A percentile compares a stretch with the other conserved stretches of the same genome.
Evolutionary conservation across 1,140 invertebrate species (phyloP).

Genomic region (Luehdorfia chinensis): DNA sequence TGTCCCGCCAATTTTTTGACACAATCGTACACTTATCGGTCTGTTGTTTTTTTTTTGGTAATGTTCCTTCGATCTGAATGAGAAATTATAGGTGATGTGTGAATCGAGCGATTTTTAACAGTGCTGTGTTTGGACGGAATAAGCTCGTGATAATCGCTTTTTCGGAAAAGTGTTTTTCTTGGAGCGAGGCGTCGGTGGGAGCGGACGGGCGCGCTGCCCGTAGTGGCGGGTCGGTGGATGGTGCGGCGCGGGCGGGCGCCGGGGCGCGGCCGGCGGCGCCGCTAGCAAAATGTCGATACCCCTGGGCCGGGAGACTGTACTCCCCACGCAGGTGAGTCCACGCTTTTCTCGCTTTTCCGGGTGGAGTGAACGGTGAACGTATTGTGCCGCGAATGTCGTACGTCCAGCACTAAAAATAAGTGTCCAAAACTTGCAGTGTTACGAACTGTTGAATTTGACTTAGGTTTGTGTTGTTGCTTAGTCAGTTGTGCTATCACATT

Average conservation of each 20-base stretch:
- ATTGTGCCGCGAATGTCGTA: background rate
- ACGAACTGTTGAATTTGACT: background rate
- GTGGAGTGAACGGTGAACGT: slow-evolving; percentile 19
- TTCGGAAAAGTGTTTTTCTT: slow-evolving; percentile 62
- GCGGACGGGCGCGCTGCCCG: slow-evolving; percentile 46
- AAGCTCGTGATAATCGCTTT: slow-evolving; percentile 32
- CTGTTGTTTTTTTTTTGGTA: slow-evolving; percentile 34
- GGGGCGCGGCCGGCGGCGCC: slow-evolving; percentile 72
- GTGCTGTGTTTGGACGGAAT: slow-evolving; percentile 32
- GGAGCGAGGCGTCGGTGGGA: slow-evolving; percentile 35
- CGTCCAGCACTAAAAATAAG: background rate
- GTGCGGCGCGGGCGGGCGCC: slow-evolving; percentile 64
- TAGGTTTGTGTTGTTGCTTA: slow-evolving; percentile 15
- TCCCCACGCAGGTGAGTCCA: slow-evolving; percentile 68
- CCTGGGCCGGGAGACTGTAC: slow-evolving; percentile 69
- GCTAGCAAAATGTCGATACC: slow-evolving; percentile 75
- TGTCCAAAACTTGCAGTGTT: slow-evolving; percentile 1
- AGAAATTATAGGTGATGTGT: slow-evolving; percentile 41
- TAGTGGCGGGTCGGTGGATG: slow-evolving; percentile 66
- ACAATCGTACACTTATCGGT: slow-evolving; percentile 28
- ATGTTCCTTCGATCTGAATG: slow-evolving; percentile 24
- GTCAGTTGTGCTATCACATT: slow-evolving; percentile 8
- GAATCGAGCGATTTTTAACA: slow-evolving; percentile 24
- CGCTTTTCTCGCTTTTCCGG: slow-evolving; percentile 41
- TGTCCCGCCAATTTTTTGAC: slow-evolving; percentile 34